Conservation (phyloP, 2,888 invertebrate species). For the Drosophila borealis region DNA sequence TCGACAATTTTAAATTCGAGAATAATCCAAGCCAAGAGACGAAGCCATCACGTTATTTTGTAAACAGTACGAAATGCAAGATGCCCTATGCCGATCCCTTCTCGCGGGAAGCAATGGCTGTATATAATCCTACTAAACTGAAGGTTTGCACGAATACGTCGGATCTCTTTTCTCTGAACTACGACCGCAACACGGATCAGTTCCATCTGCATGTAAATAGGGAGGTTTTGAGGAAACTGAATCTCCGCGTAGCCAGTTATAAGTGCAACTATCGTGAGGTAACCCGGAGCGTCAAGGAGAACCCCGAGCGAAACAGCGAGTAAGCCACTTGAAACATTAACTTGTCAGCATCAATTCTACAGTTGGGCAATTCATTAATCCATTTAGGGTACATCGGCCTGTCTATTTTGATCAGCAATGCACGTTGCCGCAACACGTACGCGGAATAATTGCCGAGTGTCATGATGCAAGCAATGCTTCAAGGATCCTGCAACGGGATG, state of each 20-base stretch:
- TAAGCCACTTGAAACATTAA: constrained; percentile 19
- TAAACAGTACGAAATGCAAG: constrained; percentile 86
- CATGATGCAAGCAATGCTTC: constrained; percentile 27
- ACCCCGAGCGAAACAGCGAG: constrained; percentile 12
- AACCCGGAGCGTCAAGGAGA: not conserved
- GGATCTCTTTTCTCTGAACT: constrained; percentile 31
- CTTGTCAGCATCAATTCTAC: no score
- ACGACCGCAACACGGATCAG: constrained; percentile 2
- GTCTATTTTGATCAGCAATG: constrained; percentile 7
- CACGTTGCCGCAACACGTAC: constrained; percentile 9
- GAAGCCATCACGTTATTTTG: constrained; percentile 44
- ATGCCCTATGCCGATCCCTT: constrained; percentile 84
- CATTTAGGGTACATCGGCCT: constrained; percentile 17
- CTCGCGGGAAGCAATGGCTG: constrained; percentile 13
- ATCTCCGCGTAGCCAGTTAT: not conserved
- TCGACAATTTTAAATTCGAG: not conserved
- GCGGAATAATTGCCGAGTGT: constrained; percentile 49
- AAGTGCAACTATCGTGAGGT: constrained; percentile 43
- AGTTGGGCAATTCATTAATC: no score
- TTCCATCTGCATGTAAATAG: constrained; percentile 34
- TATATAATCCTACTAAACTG: constrained; percentile 17
- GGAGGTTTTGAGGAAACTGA: not conserved
- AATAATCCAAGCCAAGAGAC: not conserved
- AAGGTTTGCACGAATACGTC: constrained; percentile 24
- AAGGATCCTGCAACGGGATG: constrained; percentile 79